phyloP scores from a whole-genome alignment of 2,888 invertebrate species.

The Chorisops tibialis region DNA sequence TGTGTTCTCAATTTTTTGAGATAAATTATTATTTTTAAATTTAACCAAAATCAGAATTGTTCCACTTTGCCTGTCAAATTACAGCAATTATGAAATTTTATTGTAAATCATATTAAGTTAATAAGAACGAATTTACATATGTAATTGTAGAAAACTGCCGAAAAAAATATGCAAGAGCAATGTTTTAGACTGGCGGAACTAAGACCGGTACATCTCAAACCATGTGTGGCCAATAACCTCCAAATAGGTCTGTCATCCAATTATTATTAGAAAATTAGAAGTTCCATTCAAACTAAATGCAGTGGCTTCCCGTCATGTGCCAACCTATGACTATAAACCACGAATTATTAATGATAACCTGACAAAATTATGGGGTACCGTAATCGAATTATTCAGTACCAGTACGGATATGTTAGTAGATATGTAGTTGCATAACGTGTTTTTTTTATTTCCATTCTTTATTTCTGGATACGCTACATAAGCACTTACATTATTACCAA shows the following conservation, averaged over 20 bases:
- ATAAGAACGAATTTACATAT: no score
- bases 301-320: not conserved
- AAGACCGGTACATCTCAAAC: not conserved
- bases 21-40: no score
- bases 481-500: no score
- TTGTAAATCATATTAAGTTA: no score
- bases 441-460: not conserved
- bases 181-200: slow-evolving; percentile 9
- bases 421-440: not conserved
- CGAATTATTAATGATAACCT: slow-evolving; percentile 13
- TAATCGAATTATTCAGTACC: slow-evolving; percentile 4
- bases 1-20: no score
- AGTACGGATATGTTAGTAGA: not conserved
- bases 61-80: no score
- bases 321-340: not conserved
- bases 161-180: no score
- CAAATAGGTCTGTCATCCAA: not conserved
- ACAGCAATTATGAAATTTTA: no score
- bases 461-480: not conserved
- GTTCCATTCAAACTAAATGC: not conserved
- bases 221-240: slow-evolving; percentile 11
- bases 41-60: no score
- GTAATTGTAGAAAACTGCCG: no score
- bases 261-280: slow-evolving; percentile 4
- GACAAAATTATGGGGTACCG: slow-evolving; percentile 21